These are phyloP conservation scores for Chromoteleia sp. DNA, from an alignment of 2,888 invertebrate species.

Conservation along the genomic window DNA sequence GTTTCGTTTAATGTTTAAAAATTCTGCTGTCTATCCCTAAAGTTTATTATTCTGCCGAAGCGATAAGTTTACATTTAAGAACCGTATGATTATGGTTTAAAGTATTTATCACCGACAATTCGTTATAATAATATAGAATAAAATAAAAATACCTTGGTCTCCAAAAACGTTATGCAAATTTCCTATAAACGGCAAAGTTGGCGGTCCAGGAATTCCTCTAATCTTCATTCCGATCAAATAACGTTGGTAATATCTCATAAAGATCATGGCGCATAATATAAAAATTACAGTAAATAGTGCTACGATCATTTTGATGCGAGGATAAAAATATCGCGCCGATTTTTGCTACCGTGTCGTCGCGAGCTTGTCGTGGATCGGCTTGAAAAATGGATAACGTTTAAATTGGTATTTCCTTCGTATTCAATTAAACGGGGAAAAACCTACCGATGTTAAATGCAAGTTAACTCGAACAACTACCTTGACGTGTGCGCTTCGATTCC, in stretches of 20 bases:
- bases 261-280: background rate
- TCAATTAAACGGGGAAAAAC: background rate
- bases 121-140: background rate
- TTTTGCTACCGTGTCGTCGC: background rate
- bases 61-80: no score
- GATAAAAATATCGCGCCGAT: no score
- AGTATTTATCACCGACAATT: no score
- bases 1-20: no score
- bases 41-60: no score
- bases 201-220: conserved; percentile 33
- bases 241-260: conserved; percentile 25
- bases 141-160: conserved; percentile 35
- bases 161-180: conserved; percentile 32
- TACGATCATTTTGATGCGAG: conserved; percentile 18
- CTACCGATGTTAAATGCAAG: background rate
- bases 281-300: conserved; percentile 4
- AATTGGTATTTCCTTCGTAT: background rate
- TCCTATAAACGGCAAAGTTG: conserved; percentile 33
- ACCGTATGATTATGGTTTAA: no score
- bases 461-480: background rate
- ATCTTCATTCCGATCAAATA: conserved; percentile 20
- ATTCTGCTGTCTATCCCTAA: no score
- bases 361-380: no score
- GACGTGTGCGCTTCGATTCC: background rate
- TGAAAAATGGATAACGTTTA: background rate